Conservation (phyloP, 2,797 vertebrate genomes). For the Bradypodion pumilum region DNA sequence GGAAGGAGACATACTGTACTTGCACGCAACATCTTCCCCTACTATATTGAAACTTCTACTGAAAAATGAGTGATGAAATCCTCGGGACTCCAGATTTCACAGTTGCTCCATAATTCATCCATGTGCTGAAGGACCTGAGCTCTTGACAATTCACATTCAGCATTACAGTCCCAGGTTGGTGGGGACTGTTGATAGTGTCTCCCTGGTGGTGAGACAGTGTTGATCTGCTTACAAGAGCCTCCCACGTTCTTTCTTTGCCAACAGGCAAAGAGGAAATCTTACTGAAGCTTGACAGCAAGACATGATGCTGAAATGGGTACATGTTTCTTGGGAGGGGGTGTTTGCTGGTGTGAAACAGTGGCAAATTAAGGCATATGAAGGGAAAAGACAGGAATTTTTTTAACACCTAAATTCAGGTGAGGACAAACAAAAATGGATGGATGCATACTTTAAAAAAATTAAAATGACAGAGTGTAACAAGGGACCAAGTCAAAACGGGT, state of each 20-base stretch:
- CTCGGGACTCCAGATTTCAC: background rate
- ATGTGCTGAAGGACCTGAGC: no score
- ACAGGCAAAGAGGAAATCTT: rapidly evolving
- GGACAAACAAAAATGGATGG: conserved; percentile 32
- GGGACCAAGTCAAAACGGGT: conserved; percentile 22
- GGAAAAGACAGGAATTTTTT: background rate
- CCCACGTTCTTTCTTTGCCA: background rate
- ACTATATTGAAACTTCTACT: background rate
- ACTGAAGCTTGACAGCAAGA: conserved; percentile 29
- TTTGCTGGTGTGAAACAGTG: conserved; percentile 47
- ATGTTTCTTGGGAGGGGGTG: background rate
- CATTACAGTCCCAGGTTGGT: no score
- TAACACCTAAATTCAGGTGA: conserved; percentile 31
- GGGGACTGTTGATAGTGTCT: no score
- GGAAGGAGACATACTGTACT: background rate
- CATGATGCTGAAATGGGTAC: conserved; percentile 25
- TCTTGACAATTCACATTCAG: background rate
- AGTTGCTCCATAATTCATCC: rapidly evolving
- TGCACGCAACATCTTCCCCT: background rate
- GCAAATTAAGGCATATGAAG: conserved; percentile 28
- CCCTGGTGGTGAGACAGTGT: no score
- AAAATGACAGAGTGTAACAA: conserved; percentile 49
- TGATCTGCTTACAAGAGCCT: background rate
- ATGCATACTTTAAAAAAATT: conserved; percentile 18
- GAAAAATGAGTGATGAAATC: background rate